Evolutionary conservation across 92 coral and sea anemone species (phyloP).

Genomic region (Porites evermanni): DNA sequence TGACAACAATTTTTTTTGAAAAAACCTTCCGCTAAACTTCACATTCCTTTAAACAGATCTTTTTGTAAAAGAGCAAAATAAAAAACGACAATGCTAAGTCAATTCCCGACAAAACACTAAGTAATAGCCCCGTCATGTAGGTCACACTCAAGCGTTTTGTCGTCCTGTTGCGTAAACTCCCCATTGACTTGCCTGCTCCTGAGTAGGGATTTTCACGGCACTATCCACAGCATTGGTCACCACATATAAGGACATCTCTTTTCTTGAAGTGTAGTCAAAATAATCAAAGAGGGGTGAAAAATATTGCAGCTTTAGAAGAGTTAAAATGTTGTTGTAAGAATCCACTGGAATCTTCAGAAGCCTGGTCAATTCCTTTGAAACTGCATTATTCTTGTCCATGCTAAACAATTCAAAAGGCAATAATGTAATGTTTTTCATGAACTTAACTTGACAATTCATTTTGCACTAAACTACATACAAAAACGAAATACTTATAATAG

Average conservation of each 20-base stretch:
- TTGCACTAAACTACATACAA: no score
- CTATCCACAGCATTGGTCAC: constrained; percentile 94
- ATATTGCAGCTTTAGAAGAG: constrained; percentile 83
- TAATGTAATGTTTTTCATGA: no score
- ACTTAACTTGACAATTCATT: no score
- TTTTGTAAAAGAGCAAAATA: not conserved
- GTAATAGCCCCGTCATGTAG: not conserved
- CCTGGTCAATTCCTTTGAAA: constrained; percentile 90
- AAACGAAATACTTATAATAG: no score
- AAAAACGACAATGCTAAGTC: not conserved
- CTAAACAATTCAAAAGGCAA: constrained; percentile 30
- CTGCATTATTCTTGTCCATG: constrained; percentile 95
- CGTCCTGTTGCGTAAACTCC: not conserved
- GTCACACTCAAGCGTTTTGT: no score
- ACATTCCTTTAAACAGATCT: no score
- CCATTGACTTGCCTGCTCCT: constrained; percentile 75
- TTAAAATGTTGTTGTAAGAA: constrained; percentile 90
- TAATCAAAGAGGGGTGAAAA: constrained; percentile 91
- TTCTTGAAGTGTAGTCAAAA: constrained; percentile 87
- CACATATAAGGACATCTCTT: constrained; percentile 93
- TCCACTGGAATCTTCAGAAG: constrained; percentile 95
- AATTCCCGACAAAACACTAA: not conserved
- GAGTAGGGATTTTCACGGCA: constrained; percentile 84
- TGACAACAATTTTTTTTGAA: no score
- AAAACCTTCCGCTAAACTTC: no score